Percentiles rank a stretch among this genome's conserved stretches.
These are phyloP conservation scores for Oceanodroma leucorhoa DNA, from an alignment of 2,797 vertebrate genomes.

Conservation along the genomic window DNA sequence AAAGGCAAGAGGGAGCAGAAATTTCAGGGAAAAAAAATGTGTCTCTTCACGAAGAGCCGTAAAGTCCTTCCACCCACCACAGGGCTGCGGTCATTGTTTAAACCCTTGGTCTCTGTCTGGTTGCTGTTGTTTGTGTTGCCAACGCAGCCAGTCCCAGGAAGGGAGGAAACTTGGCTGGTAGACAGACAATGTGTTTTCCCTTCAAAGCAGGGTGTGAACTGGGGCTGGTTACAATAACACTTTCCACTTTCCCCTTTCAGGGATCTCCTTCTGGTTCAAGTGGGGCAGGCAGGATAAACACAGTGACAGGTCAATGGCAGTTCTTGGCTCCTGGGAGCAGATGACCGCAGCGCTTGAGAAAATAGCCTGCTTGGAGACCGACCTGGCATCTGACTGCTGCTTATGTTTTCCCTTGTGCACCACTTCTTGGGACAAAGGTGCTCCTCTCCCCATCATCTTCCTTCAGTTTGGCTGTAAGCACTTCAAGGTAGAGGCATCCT, in stretches of 20 bases:
- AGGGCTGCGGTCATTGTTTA: background rate
- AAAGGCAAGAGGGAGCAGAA: background rate
- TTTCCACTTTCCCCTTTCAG: constrained; percentile 19
- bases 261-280: background rate
- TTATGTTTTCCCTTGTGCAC: background rate
- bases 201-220: constrained; percentile 27
- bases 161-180: constrained; percentile 14
- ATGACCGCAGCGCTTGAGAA: accelerated
- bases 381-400: background rate
- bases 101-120: background rate
- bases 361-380: background rate
- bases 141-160: constrained; percentile 16
- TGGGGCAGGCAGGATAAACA: background rate
- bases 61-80: background rate
- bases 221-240: background rate
- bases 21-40: background rate
- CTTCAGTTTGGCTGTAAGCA: background rate
- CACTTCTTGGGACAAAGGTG: accelerated
- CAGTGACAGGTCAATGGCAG: background rate
- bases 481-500: background rate
- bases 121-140: constrained; percentile 39
- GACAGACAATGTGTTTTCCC: background rate
- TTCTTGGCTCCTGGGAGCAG: background rate
- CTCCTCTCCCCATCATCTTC: background rate
- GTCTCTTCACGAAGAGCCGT: background rate